Conservation (phyloP, 1,140 invertebrate genomes). For the Uloborus diversus region DNA sequence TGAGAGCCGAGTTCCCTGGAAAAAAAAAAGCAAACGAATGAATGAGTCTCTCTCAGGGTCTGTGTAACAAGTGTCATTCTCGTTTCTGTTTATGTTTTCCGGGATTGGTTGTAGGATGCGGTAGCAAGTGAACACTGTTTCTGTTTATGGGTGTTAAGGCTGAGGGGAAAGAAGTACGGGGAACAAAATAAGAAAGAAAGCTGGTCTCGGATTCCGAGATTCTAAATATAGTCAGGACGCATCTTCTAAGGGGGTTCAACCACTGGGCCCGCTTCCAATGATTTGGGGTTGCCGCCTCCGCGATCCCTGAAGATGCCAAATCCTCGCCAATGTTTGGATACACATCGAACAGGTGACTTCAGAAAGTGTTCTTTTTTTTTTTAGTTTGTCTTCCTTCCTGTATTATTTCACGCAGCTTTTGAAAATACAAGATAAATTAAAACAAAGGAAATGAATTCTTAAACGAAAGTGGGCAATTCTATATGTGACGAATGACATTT, state of each 20-base stretch:
- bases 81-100: conserved; percentile 34
- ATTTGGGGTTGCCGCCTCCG: conserved; percentile 22
- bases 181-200: not conserved
- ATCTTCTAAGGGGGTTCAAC: conserved; percentile 9
- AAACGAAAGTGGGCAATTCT: too few species aligned
- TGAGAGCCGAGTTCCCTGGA: too few species aligned
- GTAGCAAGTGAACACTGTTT: conserved; percentile 17
- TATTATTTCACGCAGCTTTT: too few species aligned
- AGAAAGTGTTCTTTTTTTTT: not conserved
- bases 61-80: conserved; percentile 49
- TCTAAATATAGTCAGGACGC: conserved; percentile 43
- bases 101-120: not conserved
- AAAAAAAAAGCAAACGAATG: too few species aligned
- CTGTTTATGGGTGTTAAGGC: conserved; percentile 30
- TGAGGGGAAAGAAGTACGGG: not conserved
- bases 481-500: too few species aligned
- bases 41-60: too few species aligned
- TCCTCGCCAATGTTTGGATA: not conserved
- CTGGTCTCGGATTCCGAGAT: conserved; percentile 35
- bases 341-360: not conserved
- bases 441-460: too few species aligned
- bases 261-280: conserved; percentile 48
- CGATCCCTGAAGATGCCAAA: not conserved
- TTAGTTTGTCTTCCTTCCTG: too few species aligned
- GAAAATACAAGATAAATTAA: too few species aligned